A percentile compares a stretch with the other conserved stretches of the same genome.
phyloP scores from a whole-genome alignment of 2,888 invertebrate species.

The Cheilosia urbana region DNA sequence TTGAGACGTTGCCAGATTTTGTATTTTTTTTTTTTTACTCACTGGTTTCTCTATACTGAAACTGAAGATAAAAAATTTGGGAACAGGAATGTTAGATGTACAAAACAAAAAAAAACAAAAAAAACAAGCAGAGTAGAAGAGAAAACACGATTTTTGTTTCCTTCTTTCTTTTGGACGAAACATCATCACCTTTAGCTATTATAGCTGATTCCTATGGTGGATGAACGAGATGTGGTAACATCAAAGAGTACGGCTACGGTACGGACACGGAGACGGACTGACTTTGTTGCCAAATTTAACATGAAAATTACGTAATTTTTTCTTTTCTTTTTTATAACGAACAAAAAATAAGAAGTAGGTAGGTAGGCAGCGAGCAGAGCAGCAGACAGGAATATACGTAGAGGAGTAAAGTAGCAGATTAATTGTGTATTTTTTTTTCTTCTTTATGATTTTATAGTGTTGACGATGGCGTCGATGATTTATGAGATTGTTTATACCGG shows the following conservation, averaged over 20 bases:
- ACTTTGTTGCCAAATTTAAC: slow-evolving; percentile 70
- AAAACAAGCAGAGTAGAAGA: slow-evolving; percentile 15
- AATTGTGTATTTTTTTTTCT: slow-evolving; percentile 30
- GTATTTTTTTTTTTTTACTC: slow-evolving; percentile 15
- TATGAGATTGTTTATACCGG: slow-evolving; percentile 72
- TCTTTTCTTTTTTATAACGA: slow-evolving; percentile 26
- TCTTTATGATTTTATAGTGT: slow-evolving; percentile 51
- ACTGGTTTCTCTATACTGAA: neutral
- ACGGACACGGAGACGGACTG: no score
- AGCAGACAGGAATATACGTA: slow-evolving; percentile 33
- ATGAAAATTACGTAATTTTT: slow-evolving; percentile 70
- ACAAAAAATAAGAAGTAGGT: slow-evolving; percentile 45
- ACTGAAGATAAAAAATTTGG: slow-evolving; percentile 62
- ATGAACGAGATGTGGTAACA: slow-evolving; percentile 18
- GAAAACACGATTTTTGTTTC: slow-evolving; percentile 28
- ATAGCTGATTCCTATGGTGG: slow-evolving; percentile 48
- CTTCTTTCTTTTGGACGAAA: slow-evolving; percentile 25
- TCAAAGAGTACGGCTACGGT: slow-evolving; percentile 9
- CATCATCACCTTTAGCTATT: slow-evolving; percentile 60
- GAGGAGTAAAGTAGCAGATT: slow-evolving; percentile 37
- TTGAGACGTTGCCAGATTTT: slow-evolving; percentile 74
- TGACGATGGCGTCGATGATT: slow-evolving; percentile 58
- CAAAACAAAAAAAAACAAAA: neutral
- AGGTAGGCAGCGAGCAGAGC: neutral
- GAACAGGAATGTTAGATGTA: slow-evolving; percentile 66